phyloP scores from a whole-genome alignment of 2,888 invertebrate genomes.

The Caenorhabditis sp. region DNA sequence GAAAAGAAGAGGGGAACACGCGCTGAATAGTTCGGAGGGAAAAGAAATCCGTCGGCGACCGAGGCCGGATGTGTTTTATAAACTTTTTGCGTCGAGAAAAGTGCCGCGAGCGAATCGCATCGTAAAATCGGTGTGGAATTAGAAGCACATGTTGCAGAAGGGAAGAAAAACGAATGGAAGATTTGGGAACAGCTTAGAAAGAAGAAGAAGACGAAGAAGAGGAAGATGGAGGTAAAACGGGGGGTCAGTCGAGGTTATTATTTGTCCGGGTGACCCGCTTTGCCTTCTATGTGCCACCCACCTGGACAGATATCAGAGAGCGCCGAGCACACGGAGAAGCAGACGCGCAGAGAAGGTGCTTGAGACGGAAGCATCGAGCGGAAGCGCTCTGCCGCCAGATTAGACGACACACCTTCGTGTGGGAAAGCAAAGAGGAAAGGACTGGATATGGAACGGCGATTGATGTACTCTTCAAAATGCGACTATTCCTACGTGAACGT shows the following conservation, averaged over 20 bases:
- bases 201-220: constrained; percentile 2
- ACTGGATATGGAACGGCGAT: background rate
- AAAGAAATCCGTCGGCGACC: constrained; percentile 5
- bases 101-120: constrained; percentile 24
- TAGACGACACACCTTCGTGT: constrained; percentile 30
- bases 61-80: constrained; percentile 54
- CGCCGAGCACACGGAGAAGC: background rate
- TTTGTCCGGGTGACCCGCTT: constrained; percentile 39
- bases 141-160: constrained; percentile 46
- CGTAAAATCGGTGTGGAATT: constrained; percentile 52
- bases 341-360: constrained; percentile 30
- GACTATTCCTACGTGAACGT: background rate
- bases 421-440: constrained; percentile 3
- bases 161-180: too few relatives aligned
- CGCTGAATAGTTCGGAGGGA: constrained; percentile 1
- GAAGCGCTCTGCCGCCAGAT: constrained; percentile 23
- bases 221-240: background rate
- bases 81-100: constrained; percentile 37
- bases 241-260: constrained; percentile 30
- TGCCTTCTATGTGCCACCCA: constrained; percentile 34
- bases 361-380: constrained; percentile 2
- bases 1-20: background rate
- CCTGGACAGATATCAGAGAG: constrained; percentile 33
- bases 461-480: too few relatives aligned
- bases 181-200: too few relatives aligned